These are phyloP conservation scores for Nymphalis polychloros DNA, from an alignment of 2,888 invertebrate species.

Conservation along the genomic window DNA sequence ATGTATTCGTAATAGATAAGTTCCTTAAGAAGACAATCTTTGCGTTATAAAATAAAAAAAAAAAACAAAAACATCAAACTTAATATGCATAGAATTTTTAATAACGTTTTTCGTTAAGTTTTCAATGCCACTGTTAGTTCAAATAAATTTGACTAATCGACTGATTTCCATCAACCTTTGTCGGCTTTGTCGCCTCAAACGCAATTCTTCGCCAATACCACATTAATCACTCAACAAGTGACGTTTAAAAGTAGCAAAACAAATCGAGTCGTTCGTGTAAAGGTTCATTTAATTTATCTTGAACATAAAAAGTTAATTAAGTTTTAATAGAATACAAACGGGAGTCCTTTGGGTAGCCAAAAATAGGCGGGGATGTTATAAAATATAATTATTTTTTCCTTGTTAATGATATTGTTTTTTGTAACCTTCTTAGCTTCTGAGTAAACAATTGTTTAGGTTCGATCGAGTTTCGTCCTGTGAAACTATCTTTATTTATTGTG, in stretches of 20 bases:
- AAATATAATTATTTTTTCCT: constrained; percentile 78
- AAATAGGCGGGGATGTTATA: constrained; percentile 81
- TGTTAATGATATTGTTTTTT: constrained; percentile 70
- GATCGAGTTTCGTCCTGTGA: background rate
- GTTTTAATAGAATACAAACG: constrained; percentile 80
- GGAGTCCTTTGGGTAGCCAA: constrained; percentile 80
- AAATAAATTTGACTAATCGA: constrained; percentile 27
- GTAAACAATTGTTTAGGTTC: constrained; percentile 62
- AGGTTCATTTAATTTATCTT: constrained; percentile 74
- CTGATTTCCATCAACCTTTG: constrained; percentile 52
- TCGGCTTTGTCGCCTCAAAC: constrained; percentile 67
- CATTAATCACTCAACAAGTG: constrained; percentile 80
- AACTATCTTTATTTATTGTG: constrained; percentile 14
- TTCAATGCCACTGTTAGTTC: constrained; percentile 29
- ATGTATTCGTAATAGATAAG: no score
- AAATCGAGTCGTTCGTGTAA: constrained; percentile 72
- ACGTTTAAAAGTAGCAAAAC: constrained; percentile 81
- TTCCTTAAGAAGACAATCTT: no score
- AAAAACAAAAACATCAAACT: background rate
- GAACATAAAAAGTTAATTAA: constrained; percentile 79
- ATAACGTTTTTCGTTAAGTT: constrained; percentile 6
- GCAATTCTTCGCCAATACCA: constrained; percentile 67
- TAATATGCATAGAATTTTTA: background rate
- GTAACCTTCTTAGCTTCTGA: constrained; percentile 58
- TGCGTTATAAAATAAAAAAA: background rate